Evolutionary conservation across 2,888 invertebrate species (phyloP), one percentile per base, ranked within the genome.

Genomic region (Rhabditophanes sp.): DNA sequence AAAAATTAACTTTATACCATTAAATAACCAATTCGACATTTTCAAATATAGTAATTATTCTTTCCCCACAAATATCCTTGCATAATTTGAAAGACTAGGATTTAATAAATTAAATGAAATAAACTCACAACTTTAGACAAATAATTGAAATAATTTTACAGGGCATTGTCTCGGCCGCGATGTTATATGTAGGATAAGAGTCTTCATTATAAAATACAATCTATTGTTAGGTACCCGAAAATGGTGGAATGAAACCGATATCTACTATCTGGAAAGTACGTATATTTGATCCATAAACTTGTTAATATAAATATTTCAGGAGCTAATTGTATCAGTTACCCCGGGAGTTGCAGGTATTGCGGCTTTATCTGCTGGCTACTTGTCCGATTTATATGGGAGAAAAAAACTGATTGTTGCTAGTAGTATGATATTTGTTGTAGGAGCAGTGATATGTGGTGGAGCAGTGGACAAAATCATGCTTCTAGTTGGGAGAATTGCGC

Each of bases 341-440:
- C 57, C 57, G 40, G 45, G 53, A 31, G 25, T 35, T 36, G 46
- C 46, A 3, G 46, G 48, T 7, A 21, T 46, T 2, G 32, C 42
- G 11, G 28, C 48, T 8, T 28, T 46, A 3, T 25, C 34, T 17
- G 33, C 44, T 25, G 73, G 73, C 3, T 59, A 64, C 41, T 44
- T 69, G 2, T 69, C 70, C 43, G 72, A 74, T 42, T 44, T 41
- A 17, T 59, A 69, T 41, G 74, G 74, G 4, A 56, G 74, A 5
- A 70, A 70, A 36, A 59, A 64, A 4, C 67, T 70, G 3, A 73
- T 72, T 12, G 47, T 74, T 9, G 30, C 64, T 2, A 70, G 72
- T 5, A 69, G 71, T 45, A 40, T 68, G 8, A 39, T 72, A n/a
- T 74, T 72, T 50, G 65, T 69, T 1, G 46, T 62, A 4, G 73